These are phyloP conservation scores for Stichopus chloronotus DNA, from an alignment of 35 echinoderm and acorn worm genomes.

Conservation along the genomic window DNA sequence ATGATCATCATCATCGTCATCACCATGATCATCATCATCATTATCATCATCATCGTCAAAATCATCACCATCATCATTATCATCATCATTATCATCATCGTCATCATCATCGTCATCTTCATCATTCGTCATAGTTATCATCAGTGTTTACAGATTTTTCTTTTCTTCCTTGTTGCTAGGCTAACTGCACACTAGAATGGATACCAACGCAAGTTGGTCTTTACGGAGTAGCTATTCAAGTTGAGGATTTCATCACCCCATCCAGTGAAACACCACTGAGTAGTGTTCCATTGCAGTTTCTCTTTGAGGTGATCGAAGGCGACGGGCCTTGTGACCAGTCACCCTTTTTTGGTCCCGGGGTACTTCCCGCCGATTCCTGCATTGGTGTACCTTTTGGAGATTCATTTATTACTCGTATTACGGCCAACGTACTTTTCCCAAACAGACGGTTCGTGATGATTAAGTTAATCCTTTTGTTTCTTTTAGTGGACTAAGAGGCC, in stretches of 20 bases:
- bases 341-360: not conserved
- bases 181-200: not conserved
- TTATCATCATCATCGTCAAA: not conserved
- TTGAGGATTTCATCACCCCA: constrained; percentile 18
- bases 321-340: not conserved
- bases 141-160: not conserved
- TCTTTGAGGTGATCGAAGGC: not conserved
- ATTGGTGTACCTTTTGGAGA: not conserved
- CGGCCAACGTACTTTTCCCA: not conserved
- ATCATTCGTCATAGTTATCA: not conserved
- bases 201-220: not conserved
- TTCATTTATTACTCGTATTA: not conserved
- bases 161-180: not conserved
- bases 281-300: constrained; percentile 38
- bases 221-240: not conserved
- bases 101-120: constrained; percentile 7
- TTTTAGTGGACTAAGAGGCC: no score
- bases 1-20: constrained; percentile 6
- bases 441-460: not conserved
- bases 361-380: not conserved
- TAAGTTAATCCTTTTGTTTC: not conserved
- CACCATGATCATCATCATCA: not conserved
- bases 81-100: not conserved
- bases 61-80: not conserved
- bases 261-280: not conserved